A percentile compares a stretch with the other conserved stretches of the same genome.
phyloP scores from a whole-genome alignment of 1,140 invertebrate species.

The Dryas iulia region DNA sequence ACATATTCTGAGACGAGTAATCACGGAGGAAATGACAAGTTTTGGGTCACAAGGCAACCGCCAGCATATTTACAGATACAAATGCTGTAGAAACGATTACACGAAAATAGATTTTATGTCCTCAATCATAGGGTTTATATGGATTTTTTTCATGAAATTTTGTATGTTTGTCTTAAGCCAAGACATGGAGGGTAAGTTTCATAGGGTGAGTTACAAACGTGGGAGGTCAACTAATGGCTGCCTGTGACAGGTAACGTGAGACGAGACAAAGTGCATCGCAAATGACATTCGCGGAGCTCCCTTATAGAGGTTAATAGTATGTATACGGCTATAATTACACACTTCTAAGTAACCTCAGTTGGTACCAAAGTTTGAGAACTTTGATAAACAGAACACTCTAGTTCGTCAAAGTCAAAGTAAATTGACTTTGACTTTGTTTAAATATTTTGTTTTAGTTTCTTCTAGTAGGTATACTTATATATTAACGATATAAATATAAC shows the following conservation, averaged over 20 bases:
- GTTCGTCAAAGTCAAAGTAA: background rate
- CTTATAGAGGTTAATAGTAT: conserved; percentile 61
- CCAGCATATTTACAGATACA: conserved; percentile 26
- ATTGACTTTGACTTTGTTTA: too few species aligned
- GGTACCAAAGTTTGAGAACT: background rate
- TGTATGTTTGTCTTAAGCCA: conserved; percentile 39
- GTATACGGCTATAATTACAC: conserved; percentile 27
- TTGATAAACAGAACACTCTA: background rate
- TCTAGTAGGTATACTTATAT: too few species aligned
- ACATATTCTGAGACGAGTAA: conserved; percentile 59
- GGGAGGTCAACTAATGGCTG: conserved; percentile 75
- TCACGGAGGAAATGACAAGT: conserved; percentile 75
- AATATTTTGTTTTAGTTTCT: too few species aligned
- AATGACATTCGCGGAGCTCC: conserved; percentile 56
- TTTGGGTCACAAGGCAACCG: conserved; percentile 57
- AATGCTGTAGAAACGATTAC: background rate
- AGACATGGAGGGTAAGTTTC: conserved; percentile 66
- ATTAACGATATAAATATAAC: too few species aligned
- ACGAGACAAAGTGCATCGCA: conserved; percentile 74
- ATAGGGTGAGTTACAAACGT: conserved; percentile 61
- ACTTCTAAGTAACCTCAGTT: background rate
- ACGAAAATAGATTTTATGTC: conserved; percentile 37
- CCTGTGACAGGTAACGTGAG: conserved; percentile 73
- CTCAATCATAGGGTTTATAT: conserved; percentile 7
- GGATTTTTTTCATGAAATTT: conserved; percentile 22